Conservation (phyloP, 2,113 vertebrate species). For the Varanus salvator region DNA sequence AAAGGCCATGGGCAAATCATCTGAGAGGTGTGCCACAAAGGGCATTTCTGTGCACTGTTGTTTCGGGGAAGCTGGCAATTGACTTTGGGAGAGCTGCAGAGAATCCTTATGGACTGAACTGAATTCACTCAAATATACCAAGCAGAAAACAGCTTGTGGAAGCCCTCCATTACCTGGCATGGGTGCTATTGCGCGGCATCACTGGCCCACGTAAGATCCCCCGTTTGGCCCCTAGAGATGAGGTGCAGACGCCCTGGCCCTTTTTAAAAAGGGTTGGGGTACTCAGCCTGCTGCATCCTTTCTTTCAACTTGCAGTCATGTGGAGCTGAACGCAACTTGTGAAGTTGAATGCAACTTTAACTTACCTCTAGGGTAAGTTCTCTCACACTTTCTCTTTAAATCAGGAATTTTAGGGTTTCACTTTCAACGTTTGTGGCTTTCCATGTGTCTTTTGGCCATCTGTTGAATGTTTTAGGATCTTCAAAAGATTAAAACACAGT, state of each 20-base stretch:
- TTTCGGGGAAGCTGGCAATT: background rate
- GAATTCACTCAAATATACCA: background rate
- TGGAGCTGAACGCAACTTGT: too few species aligned
- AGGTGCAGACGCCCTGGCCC: too few species aligned
- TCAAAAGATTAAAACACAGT: background rate
- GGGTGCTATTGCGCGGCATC: background rate
- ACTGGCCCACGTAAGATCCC: background rate
- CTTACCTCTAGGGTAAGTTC: background rate
- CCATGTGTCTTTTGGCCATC: background rate
- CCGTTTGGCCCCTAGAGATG: too few species aligned
- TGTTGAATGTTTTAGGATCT: background rate
- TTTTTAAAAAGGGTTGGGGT: background rate
- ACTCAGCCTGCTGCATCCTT: too few species aligned
- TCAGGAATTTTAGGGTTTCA: background rate
- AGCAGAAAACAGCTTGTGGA: background rate
- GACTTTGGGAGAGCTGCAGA: background rate
- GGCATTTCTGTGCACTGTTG: background rate
- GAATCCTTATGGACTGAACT: background rate
- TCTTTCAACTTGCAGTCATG: background rate
- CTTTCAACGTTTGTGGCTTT: background rate
- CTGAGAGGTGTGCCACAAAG: background rate
- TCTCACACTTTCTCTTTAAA: background rate
- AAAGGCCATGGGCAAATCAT: background rate
- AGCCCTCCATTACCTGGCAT: rapidly evolving
- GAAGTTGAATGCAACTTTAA: background rate